phyloP scores from a whole-genome alignment of 2,113 vertebrate genomes.

The Bubo bubo region DNA sequence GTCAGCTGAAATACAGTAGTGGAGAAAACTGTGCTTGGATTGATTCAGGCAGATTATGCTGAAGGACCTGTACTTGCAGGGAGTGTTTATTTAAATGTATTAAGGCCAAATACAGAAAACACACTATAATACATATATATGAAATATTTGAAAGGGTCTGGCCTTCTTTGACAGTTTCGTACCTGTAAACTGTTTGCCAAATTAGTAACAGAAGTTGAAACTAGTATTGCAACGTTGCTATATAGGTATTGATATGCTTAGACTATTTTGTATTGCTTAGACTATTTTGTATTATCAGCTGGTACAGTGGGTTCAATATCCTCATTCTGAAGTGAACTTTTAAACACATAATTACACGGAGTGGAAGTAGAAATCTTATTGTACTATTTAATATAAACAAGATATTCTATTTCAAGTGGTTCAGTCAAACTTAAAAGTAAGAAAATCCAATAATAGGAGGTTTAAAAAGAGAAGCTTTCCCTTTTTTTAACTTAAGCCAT shows the following conservation, averaged over 20 bases:
- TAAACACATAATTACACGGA: neutral
- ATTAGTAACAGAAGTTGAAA: neutral
- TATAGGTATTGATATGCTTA: neutral
- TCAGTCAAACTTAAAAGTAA: neutral
- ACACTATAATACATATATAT: neutral
- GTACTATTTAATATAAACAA: conserved; percentile 3
- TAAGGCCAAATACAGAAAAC: neutral
- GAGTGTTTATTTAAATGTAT: neutral
- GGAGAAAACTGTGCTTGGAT: neutral
- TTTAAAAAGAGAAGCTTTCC: conserved; percentile 18
- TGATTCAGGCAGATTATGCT: neutral
- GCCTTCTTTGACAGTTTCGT: neutral
- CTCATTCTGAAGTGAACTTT: conserved; percentile 13
- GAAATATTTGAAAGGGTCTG: neutral
- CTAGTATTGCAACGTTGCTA: neutral
- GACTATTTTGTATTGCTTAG: neutral
- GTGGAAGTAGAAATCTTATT: conserved; percentile 30
- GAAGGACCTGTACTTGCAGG: neutral
- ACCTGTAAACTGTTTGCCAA: neutral
- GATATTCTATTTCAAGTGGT: neutral
- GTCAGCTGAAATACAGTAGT: neutral
- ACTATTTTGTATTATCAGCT: neutral
- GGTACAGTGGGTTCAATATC: neutral
- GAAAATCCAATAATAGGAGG: neutral
- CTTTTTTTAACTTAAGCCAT: neutral